Evolutionary conservation across 1,140 invertebrate species (phyloP).

Genomic region (Drosophila arizonae): DNA sequence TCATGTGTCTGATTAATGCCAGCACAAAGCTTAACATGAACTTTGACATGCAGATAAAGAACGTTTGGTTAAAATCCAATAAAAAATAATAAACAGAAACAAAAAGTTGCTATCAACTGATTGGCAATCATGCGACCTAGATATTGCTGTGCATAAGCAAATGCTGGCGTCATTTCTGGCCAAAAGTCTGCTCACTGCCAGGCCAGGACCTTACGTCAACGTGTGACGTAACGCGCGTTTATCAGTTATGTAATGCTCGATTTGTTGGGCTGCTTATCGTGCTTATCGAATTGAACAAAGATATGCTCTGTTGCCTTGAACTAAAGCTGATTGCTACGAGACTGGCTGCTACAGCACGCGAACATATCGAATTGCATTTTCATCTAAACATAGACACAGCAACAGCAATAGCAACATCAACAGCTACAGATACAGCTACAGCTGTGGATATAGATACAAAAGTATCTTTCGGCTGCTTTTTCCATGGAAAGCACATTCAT

Average conservation of each 20-base stretch:
- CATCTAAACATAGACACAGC: slow-evolving; percentile 29
- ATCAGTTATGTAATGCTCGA: slow-evolving; percentile 4
- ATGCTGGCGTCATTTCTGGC: neutral
- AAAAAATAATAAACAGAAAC: too few relatives aligned
- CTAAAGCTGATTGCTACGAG: neutral
- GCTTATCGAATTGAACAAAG: neutral
- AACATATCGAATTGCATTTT: neutral
- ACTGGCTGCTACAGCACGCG: slow-evolving; percentile 8
- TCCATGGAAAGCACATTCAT: slow-evolving; percentile 4
- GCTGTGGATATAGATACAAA: neutral
- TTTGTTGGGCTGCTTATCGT: neutral
- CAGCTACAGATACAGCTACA: too few relatives aligned
- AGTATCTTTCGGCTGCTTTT: slow-evolving; percentile 2
- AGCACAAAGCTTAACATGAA: neutral
- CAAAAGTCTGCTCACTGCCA: neutral
- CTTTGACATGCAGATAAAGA: neutral
- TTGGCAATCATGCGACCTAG: neutral
- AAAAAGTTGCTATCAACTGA: too few relatives aligned
- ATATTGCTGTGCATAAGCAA: neutral
- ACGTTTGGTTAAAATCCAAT: neutral
- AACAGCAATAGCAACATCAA: too few relatives aligned
- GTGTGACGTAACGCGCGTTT: neutral
- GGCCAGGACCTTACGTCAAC: slow-evolving; percentile 10
- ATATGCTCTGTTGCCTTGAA: too few relatives aligned
- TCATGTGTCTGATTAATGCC: too few relatives aligned